These are phyloP conservation scores for Galaxias olidus DNA, from an alignment of 2,797 vertebrate species.

Conservation along the genomic window DNA sequence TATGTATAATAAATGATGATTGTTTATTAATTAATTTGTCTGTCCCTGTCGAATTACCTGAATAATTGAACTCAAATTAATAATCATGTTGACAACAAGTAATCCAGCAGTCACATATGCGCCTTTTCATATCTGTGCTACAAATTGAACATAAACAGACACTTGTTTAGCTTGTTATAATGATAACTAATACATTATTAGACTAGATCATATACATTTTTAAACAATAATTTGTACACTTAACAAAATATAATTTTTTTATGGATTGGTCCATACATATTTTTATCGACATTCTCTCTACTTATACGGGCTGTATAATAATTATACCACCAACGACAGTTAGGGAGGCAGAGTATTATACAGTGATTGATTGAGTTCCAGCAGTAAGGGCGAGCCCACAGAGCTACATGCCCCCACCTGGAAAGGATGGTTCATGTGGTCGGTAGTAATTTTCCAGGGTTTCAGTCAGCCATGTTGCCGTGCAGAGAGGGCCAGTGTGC, in stretches of 20 bases:
- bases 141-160: slow-evolving; percentile 53
- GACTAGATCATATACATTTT: neutral
- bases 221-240: neutral
- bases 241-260: slow-evolving; percentile 43
- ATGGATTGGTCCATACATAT: slow-evolving; percentile 44
- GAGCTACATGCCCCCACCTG: slow-evolving; percentile 69
- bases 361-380: slow-evolving; percentile 67
- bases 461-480: slow-evolving; percentile 56
- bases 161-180: slow-evolving; percentile 59
- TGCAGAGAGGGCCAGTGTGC: slow-evolving; percentile 56
- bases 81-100: too few relatives aligned
- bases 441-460: slow-evolving; percentile 44
- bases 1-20: too few relatives aligned
- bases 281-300: slow-evolving; percentile 44
- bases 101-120: too few relatives aligned
- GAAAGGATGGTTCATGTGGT: slow-evolving; percentile 57
- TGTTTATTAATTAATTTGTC: too few relatives aligned
- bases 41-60: too few relatives aligned
- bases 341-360: slow-evolving; percentile 37
- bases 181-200: slow-evolving; percentile 58
- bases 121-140: too few relatives aligned
- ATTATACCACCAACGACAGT: slow-evolving; percentile 27
- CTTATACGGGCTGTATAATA: slow-evolving; percentile 18
- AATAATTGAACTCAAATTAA: too few relatives aligned
- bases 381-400: slow-evolving; percentile 51